Evolutionary conservation across 2,113 vertebrate species (phyloP), one percentile per base, ranked within the genome.

Genomic region (Nesogale talazaci): DNA sequence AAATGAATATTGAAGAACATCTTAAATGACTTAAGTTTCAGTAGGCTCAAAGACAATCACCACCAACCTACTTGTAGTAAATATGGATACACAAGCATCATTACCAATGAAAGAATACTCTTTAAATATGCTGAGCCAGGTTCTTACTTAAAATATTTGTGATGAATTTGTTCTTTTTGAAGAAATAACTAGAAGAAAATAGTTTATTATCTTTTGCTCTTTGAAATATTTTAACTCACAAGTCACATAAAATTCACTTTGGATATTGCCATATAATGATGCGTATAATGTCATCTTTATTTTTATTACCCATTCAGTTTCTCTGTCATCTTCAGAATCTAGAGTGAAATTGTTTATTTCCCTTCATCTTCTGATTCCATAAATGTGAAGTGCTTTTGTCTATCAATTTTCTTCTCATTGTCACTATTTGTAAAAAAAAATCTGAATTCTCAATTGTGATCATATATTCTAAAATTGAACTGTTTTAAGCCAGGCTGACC

Each of bases 391-490:
- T 34, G 11, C 59, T 23, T n/a, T 83, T 23, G 5, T 31, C 7
- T 57, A 20, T 46, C 27, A 83, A 17, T 57, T 93, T 83, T 87
- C 22, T 86, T 82, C 52, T 82, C 86, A 46, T 93, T 87, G 25
- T 22, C 25, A 59, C 36, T 84, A 52, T 31, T n/a, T 12, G 6
- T 83, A 19, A 20, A 36, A 69, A 59, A 69, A 79, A 31, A 2
- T 2, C 56, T 42, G 8, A 80, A 84, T 46, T 93, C 42, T 23
- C 25, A 17, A 11, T 52, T 86, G 25, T 87, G 31, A 87, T 57
- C 83, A 83, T 74, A 38, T 42, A 88, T 84, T 22, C 8, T 38
- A 36, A 83, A 77, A 79, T 52, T 11, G 46, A 12, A 52, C 46
- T 52, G 46, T 8, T 9, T 52, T 52, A 52, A 12, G 5, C 10